phyloP scores from a whole-genome alignment of 2,113 vertebrate genomes.

The Cairina moschata region DNA sequence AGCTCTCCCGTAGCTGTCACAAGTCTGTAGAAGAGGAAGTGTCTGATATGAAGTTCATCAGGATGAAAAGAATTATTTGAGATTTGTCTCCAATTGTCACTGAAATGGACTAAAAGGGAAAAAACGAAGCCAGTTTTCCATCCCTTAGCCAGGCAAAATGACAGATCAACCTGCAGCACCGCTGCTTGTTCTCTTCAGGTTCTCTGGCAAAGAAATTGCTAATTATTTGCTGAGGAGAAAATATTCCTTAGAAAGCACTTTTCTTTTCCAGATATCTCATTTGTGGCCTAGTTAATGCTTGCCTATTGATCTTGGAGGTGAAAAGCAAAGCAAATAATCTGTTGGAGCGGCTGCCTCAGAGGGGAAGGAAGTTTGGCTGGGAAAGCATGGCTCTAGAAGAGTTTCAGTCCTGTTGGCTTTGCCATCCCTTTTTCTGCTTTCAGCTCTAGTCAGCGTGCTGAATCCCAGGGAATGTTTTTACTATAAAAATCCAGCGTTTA shows the following conservation, averaged over 20 bases:
- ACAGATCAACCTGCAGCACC: background rate
- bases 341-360: background rate
- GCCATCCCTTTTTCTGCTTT: background rate
- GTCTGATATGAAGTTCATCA: background rate
- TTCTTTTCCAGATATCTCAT: background rate
- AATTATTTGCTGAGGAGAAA: slow-evolving; percentile 13
- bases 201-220: background rate
- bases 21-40: background rate
- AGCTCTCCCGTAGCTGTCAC: background rate
- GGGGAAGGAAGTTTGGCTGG: background rate
- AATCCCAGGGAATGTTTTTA: background rate
- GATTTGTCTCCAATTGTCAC: background rate
- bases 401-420: background rate
- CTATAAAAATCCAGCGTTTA: background rate
- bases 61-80: background rate
- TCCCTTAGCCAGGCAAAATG: background rate
- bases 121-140: background rate
- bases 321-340: background rate
- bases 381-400: background rate
- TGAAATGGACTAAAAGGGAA: background rate
- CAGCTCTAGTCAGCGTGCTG: background rate
- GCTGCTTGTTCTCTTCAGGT: background rate
- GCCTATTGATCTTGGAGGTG: background rate
- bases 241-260: slow-evolving; percentile 38
- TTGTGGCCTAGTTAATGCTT: slow-evolving; percentile 29